These are phyloP conservation scores for Seriola dumerili DNA, from an alignment of 2,113 vertebrate species.

Conservation along the genomic window DNA sequence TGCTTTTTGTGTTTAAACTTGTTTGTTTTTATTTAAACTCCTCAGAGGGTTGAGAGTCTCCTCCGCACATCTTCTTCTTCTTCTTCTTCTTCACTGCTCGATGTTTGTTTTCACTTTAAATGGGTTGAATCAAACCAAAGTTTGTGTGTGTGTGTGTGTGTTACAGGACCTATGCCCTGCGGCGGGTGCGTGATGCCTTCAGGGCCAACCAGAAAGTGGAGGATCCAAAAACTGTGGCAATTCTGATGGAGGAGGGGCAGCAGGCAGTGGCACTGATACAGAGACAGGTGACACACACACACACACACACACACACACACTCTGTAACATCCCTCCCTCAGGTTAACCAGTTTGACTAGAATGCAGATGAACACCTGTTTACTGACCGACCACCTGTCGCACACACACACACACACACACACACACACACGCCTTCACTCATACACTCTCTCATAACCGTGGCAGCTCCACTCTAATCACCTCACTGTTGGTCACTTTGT, in stretches of 20 bases:
- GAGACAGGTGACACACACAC: conserved; percentile 88
- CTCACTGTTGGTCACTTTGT: conserved; percentile 71
- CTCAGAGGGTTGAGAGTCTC: background rate
- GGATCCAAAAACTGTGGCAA: conserved; percentile 87
- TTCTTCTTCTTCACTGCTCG: background rate
- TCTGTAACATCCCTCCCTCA: conserved; percentile 10
- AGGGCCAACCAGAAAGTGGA: conserved; percentile 89
- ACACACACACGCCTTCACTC: conserved; percentile 4
- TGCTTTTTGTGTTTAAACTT: conserved; percentile 11
- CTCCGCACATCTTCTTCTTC: background rate
- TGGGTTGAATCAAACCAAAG: background rate
- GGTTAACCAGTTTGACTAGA: conserved; percentile 46
- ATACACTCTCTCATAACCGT: conserved; percentile 44
- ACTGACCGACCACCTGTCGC: conserved; percentile 54
- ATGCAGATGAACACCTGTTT: conserved; percentile 75
- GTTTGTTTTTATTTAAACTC: background rate
- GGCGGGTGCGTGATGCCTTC: conserved; percentile 94
- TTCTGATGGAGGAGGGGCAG: conserved; percentile 87
- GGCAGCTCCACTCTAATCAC: conserved; percentile 61
- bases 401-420: conserved; percentile 37
- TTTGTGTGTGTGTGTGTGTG: conserved; percentile 6
- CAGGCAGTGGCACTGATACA: conserved; percentile 88
- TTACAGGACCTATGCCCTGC: conserved; percentile 91
- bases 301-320: conserved; percentile 36
- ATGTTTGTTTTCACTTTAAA: background rate